Conservation (phyloP, 2,113 vertebrate species). For the Riparia riparia region DNA sequence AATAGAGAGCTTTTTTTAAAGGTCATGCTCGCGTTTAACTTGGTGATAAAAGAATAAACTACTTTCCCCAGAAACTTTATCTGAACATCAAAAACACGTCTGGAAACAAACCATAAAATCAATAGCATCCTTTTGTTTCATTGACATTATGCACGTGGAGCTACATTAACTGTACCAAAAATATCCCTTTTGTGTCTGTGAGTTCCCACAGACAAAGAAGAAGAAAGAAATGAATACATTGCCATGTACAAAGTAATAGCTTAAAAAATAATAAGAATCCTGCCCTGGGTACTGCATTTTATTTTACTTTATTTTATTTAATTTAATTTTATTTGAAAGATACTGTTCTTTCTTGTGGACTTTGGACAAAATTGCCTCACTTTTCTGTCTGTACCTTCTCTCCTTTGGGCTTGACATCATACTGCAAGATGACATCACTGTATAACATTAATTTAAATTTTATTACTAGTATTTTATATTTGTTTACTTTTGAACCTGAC, state of each 20-base stretch:
- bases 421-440: not conserved
- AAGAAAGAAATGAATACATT: not conserved
- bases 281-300: not conserved
- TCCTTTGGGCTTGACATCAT: not conserved
- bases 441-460: not conserved
- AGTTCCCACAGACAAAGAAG: not conserved
- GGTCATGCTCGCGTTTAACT: not conserved
- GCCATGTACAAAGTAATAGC: not conserved
- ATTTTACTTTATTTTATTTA: not conserved
- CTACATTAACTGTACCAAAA: not conserved
- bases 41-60: conserved; percentile 2
- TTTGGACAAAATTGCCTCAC: not conserved
- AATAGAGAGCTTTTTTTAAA: not conserved
- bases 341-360: not conserved
- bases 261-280: not conserved
- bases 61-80: not conserved
- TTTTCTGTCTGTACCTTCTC: not conserved
- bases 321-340: not conserved
- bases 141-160: not conserved
- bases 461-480: not conserved
- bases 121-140: not conserved
- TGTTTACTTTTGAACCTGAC: conserved; percentile 3
- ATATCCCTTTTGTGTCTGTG: not conserved
- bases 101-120: not conserved
- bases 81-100: conserved; percentile 1